phyloP scores from a whole-genome alignment of 1,140 invertebrate species.

The Cardiocondyla obscurior region DNA sequence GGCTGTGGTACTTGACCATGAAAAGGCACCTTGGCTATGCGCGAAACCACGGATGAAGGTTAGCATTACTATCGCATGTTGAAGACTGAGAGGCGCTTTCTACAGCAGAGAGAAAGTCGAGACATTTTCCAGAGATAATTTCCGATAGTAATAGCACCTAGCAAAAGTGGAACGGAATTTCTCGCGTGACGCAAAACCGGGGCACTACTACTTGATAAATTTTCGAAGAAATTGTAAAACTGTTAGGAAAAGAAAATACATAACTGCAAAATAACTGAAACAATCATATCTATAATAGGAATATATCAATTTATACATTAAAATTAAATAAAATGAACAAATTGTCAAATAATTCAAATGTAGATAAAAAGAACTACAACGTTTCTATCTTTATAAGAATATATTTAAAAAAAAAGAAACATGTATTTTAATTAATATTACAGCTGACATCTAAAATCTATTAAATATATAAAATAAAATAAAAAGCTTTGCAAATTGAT shows the following conservation, averaged over 20 bases:
- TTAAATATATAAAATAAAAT: background rate
- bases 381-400: background rate
- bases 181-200: background rate
- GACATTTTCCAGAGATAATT: conserved; percentile 47
- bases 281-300: background rate
- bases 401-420: background rate
- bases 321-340: background rate
- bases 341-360: background rate
- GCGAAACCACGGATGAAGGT: conserved; percentile 42
- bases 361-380: background rate
- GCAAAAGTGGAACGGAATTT: conserved; percentile 23
- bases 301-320: background rate
- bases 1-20: conserved; percentile 82
- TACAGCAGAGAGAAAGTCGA: conserved; percentile 59
- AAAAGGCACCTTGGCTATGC: conserved; percentile 77
- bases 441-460: background rate
- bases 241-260: background rate
- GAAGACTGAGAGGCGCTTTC: conserved; percentile 35
- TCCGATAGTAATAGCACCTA: conserved; percentile 35
- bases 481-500: background rate
- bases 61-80: conserved; percentile 34
- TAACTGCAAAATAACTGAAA: background rate
- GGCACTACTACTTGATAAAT: background rate
- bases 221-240: background rate
- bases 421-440: background rate